Percentiles rank a stretch among this genome's conserved stretches.
phyloP scores from a whole-genome alignment of 2,113 vertebrate genomes.

The Deroptyus accipitrinus region DNA sequence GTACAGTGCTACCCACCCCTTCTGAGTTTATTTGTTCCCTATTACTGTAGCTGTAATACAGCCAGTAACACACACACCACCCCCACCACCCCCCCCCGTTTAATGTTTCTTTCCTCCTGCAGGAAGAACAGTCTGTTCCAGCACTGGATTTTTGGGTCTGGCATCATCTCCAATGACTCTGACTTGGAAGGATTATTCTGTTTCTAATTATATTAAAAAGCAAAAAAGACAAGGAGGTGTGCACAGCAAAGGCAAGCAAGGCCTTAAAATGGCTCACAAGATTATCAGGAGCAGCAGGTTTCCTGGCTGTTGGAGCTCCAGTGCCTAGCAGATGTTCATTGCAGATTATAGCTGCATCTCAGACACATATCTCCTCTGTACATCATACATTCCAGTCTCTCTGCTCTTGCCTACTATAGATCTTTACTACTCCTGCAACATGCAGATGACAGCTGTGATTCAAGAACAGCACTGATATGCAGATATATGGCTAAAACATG shows the following conservation, averaged over 20 bases:
- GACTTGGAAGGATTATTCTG: not conserved
- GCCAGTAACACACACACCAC: not conserved
- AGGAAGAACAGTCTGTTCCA: not conserved
- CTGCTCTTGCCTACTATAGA: not conserved
- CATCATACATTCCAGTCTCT: not conserved
- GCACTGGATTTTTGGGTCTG: not conserved
- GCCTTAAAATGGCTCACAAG: not conserved
- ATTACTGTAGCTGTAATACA: not conserved
- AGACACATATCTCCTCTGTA: not conserved
- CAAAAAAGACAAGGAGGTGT: not conserved
- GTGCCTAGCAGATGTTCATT: not conserved
- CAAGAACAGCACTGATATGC: not conserved
- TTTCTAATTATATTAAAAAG: not conserved
- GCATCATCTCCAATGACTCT: not conserved
- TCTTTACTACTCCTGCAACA: not conserved
- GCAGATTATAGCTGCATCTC: not conserved
- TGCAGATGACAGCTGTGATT: not conserved
- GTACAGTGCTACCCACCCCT: not conserved
- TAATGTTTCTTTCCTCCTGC: not conserved
- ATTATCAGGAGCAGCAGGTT: not conserved
- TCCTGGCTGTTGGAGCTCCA: not conserved
- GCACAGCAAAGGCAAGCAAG: not conserved
- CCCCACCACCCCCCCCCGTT: not conserved
- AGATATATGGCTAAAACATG: not conserved
- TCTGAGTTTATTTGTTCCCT: not conserved